A percentile compares a stretch with the other conserved stretches of the same genome.
phyloP scores from a whole-genome alignment of 2,113 vertebrate genomes.

The Toxotes jaculatrix region DNA sequence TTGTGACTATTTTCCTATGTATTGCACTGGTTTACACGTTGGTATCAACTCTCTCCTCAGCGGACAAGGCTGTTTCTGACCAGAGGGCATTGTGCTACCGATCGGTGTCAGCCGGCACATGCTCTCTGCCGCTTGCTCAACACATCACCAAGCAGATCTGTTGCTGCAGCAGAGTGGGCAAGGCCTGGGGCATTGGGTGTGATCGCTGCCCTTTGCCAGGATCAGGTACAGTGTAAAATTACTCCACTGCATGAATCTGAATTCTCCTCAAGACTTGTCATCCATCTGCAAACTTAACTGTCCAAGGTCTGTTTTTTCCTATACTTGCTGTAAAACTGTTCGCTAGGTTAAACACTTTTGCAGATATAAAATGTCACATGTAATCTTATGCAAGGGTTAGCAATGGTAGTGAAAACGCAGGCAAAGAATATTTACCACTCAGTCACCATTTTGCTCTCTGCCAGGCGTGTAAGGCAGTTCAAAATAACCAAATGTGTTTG shows the following conservation, averaged over 20 bases:
- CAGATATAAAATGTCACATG: constrained; percentile 46
- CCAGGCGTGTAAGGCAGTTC: constrained; percentile 62
- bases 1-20: background rate
- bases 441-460: constrained; percentile 54
- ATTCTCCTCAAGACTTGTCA: background rate
- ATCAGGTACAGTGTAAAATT: constrained; percentile 74
- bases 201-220: constrained; percentile 83
- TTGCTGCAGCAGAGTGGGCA: constrained; percentile 87
- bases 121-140: constrained; percentile 78
- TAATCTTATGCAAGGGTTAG: constrained; percentile 29
- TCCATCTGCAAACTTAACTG: constrained; percentile 2
- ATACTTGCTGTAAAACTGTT: constrained; percentile 15
- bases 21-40: background rate
- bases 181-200: constrained; percentile 83
- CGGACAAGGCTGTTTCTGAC: constrained; percentile 93
- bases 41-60: constrained; percentile 71
- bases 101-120: constrained; percentile 62
- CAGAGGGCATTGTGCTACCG: constrained; percentile 86
- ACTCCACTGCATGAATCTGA: background rate
- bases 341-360: constrained; percentile 47
- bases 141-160: constrained; percentile 87
- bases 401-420: constrained; percentile 43
- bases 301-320: constrained; percentile 33
- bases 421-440: constrained; percentile 52
- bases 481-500: constrained; percentile 73